Conservation (phyloP, 2,113 vertebrate genomes). For the Misgurnus anguillicaudatus region DNA sequence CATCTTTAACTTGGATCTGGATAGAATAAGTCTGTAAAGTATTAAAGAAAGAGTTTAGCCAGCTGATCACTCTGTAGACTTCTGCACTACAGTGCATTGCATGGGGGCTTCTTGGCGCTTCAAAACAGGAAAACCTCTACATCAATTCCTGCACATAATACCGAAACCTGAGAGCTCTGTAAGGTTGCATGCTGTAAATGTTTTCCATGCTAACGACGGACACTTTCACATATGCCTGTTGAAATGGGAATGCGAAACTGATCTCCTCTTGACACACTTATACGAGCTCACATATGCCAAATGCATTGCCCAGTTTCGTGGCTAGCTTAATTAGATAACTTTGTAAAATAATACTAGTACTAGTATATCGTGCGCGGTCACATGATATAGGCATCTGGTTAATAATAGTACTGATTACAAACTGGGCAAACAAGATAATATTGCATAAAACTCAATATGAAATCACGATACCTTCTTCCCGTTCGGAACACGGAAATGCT, state of each 20-base stretch:
- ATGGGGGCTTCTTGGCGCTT: neutral
- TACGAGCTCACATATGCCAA: neutral
- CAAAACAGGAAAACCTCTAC: constrained; percentile 25
- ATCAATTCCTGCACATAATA: constrained; percentile 49
- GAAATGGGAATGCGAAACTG: constrained; percentile 21
- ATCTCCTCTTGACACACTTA: neutral
- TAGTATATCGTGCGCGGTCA: no score
- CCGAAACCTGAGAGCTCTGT: constrained; percentile 18
- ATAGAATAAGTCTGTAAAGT: constrained; percentile 45
- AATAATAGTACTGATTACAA: neutral
- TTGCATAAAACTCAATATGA: neutral
- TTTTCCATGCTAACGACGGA: constrained; percentile 53
- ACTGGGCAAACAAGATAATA: neutral
- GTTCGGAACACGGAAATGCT: constrained; percentile 31
- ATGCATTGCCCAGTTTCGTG: neutral
- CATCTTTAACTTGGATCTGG: constrained; percentile 67
- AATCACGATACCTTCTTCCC: constrained; percentile 61
- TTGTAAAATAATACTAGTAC: neutral
- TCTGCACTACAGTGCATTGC: neutral
- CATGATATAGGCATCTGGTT: neutral
- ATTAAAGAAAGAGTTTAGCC: neutral
- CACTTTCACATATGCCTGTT: constrained; percentile 22
- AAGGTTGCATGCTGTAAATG: constrained; percentile 35
- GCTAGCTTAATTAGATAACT: constrained; percentile 5
- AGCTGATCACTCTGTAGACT: neutral